These are phyloP conservation scores for Calycopis cecrops DNA, from an alignment of 1,140 invertebrate genomes.

Conservation along the genomic window DNA sequence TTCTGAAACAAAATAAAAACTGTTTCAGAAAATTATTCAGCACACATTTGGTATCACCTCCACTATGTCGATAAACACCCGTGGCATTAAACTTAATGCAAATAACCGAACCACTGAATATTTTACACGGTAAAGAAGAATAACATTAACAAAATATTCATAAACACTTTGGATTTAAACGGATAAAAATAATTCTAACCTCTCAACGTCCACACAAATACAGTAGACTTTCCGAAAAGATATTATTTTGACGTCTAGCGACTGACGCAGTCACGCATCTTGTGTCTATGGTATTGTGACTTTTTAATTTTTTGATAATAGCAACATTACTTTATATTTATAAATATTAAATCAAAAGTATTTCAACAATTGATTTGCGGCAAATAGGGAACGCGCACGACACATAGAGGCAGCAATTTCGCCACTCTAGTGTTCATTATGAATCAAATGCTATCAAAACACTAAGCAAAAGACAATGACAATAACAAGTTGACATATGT, in stretches of 20 bases:
- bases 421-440: too few species aligned
- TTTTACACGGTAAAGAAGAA: not conserved
- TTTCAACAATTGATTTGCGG: too few species aligned
- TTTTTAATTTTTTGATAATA: not conserved
- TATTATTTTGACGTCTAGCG: constrained; percentile 2
- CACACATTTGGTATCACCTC: not conserved
- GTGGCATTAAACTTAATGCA: not conserved
- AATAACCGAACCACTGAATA: not conserved
- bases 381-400: too few species aligned
- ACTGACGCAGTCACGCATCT: not conserved
- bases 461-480: too few species aligned
- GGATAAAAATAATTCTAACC: constrained; percentile 60
- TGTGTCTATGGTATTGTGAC: constrained; percentile 4
- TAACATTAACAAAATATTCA: constrained; percentile 6
- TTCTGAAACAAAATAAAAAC: constrained; percentile 46
- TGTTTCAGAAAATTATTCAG: constrained; percentile 7
- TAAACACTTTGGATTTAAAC: constrained; percentile 34
- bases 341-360: too few species aligned
- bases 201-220: constrained; percentile 57
- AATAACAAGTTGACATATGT: too few species aligned
- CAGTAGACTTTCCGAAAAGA: constrained; percentile 51
- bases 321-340: not conserved
- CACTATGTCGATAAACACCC: not conserved
- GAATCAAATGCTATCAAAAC: too few species aligned
- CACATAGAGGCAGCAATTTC: too few species aligned